Base-by-base conservation (phyloP, 2,797 vertebrate genomes). In the Echeneis naucrates region DNA sequence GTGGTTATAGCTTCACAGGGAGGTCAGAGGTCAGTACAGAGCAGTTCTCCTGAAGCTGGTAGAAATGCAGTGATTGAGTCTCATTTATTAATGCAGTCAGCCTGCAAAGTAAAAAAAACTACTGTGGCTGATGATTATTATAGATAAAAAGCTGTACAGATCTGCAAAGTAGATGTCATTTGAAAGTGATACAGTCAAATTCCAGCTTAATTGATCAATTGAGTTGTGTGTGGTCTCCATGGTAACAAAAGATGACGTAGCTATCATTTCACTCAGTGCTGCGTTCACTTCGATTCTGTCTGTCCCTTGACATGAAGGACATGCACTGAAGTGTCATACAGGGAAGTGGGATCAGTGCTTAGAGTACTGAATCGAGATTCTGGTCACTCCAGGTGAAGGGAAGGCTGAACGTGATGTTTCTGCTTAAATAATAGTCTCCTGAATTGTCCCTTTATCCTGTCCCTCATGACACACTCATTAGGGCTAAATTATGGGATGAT, bases 1-100 rank as follows among this genome's bases (percentile, higher is more conserved):
- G 42, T 77, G 50, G 84, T 70, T 38, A 37, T 55, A 50, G 64
- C 61, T 69, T 54, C 50, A 37, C 30, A 23, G 37, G 30, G 30
- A 76, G 58, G 42, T 75, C 57, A 58, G 38, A 75, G 65, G 56
- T 78, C 67, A 77, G 63, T 27, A 54, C 11, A 52, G 68, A 58
- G 63, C 73, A 42, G 26, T 30, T 2, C 44, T 67, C 21, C 55
- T 54, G 45, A 54, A 75, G 45, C 66, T 47, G 44, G 26, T 32
- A 52, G 40, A 63, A 47, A 57, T 69, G 35, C 38, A 73, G 11
- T 35, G 63, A 72, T 21, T 55, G 48, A 71, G 77, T 71, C 68
- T 76, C 12, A 57, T 72, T 66, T 52, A 45, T 74, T 27, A 8
- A 27, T 37, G 12, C 40, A 17, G 50, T 77, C 45, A 62, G 35